These are phyloP conservation scores for Oostethus manadensis DNA, from an alignment of 2,113 vertebrate species.

Conservation along the genomic window DNA sequence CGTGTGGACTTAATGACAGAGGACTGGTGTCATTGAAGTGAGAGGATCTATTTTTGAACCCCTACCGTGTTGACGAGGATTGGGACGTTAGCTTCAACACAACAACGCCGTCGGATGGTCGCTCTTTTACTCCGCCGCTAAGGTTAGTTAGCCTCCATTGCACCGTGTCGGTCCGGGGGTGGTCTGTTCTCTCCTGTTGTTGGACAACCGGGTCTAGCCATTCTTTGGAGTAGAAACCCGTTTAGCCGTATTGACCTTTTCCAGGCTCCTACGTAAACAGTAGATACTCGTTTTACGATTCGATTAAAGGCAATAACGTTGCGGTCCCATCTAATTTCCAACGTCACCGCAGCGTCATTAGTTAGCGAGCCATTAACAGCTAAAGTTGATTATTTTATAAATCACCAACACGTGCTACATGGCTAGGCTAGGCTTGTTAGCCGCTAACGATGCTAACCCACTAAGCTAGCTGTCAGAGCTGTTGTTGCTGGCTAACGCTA, in stretches of 20 bases:
- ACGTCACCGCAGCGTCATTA: neutral
- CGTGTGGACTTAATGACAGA: slow-evolving; percentile 59
- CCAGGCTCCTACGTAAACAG: slow-evolving; percentile 12
- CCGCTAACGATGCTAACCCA: slow-evolving; percentile 36
- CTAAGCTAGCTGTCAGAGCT: slow-evolving; percentile 49
- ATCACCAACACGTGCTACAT: slow-evolving; percentile 68
- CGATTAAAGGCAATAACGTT: neutral
- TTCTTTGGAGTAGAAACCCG: slow-evolving; percentile 52
- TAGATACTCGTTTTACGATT: neutral
- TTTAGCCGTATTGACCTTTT: slow-evolving; percentile 47
- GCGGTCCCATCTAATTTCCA: neutral
- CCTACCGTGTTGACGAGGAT: slow-evolving; percentile 26
- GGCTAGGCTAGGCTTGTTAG: slow-evolving; percentile 56
- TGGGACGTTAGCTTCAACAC: slow-evolving; percentile 26
- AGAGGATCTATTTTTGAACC: slow-evolving; percentile 10
- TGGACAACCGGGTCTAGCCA: slow-evolving; percentile 54
- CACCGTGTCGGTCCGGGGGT: slow-evolving; percentile 36
- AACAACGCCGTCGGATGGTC: slow-evolving; percentile 49
- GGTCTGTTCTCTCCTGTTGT: slow-evolving; percentile 46
- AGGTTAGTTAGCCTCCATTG: slow-evolving; percentile 66
- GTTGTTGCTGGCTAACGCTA: slow-evolving; percentile 1
- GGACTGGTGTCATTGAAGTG: slow-evolving; percentile 26
- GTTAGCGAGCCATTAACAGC: slow-evolving; percentile 13
- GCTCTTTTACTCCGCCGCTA: slow-evolving; percentile 42
- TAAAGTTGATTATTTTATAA: slow-evolving; percentile 51